These are phyloP conservation scores for Heliconius eleuchia DNA, from an alignment of 1,140 invertebrate genomes.

Conservation along the genomic window DNA sequence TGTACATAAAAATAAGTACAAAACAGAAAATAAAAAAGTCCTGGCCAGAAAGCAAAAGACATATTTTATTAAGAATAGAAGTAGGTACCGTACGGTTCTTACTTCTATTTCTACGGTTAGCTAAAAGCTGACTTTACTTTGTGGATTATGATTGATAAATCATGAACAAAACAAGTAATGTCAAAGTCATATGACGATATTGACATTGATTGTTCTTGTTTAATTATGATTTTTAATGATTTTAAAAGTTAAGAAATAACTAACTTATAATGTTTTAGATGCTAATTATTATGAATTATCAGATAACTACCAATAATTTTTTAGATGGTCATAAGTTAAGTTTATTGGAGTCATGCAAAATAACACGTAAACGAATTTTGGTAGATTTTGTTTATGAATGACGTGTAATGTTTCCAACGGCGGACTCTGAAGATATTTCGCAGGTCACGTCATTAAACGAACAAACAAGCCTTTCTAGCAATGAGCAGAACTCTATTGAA, in stretches of 20 bases:
- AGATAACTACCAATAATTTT: background rate
- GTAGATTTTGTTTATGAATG: constrained; percentile 67
- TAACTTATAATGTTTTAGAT: constrained; percentile 15
- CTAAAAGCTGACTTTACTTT: background rate
- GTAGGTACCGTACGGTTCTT: no score
- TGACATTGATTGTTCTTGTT: constrained; percentile 9
- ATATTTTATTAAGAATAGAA: no score
- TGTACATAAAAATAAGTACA: no score
- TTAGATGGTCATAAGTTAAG: constrained; percentile 28
- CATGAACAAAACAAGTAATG: background rate
- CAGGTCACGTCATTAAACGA: constrained; percentile 70
- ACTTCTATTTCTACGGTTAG: no score
- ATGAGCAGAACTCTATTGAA: constrained; percentile 63
- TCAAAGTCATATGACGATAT: constrained; percentile 19
- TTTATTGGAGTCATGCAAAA: constrained; percentile 48
- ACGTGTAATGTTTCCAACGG: constrained; percentile 81
- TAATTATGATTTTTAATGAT: background rate
- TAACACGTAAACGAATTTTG: constrained; percentile 48
- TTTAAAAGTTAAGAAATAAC: constrained; percentile 1
- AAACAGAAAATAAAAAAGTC: no score
- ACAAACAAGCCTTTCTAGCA: constrained; percentile 59
- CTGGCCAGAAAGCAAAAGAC: no score
- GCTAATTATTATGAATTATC: constrained; percentile 29
- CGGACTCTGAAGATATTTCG: constrained; percentile 70
- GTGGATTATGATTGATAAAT: background rate